Conservation (phyloP, 1,140 invertebrate species). For the Plectrocnemia conspersa region DNA sequence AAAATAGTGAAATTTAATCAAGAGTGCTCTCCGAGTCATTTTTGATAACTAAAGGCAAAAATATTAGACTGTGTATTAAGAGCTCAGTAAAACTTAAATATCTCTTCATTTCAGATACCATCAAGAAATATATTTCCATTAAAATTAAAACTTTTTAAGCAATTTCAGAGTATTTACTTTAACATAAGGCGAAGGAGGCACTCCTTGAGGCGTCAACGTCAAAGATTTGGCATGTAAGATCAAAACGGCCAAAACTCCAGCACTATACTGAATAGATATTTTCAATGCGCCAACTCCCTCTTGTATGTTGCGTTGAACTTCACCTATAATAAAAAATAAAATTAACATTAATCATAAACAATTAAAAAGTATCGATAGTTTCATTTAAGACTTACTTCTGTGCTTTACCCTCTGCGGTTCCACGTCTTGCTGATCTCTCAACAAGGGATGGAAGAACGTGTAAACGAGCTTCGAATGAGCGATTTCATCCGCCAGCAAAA, state of each 20-base stretch:
- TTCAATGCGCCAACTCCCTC: constrained; percentile 50
- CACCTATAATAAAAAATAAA: constrained; percentile 35
- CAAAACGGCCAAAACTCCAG: constrained; percentile 77
- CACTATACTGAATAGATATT: constrained; percentile 77
- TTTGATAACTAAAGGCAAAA: too few species aligned
- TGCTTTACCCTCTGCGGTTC: constrained; percentile 50
- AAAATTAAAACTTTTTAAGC: constrained; percentile 6
- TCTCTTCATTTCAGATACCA: too few species aligned
- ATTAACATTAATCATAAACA: background rate
- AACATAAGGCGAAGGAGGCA: constrained; percentile 86
- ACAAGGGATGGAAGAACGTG: constrained; percentile 94
- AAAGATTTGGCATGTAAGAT: constrained; percentile 85
- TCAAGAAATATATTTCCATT: too few species aligned
- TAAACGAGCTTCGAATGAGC: constrained; percentile 94
- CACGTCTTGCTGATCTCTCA: constrained; percentile 84
- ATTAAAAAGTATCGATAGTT: background rate
- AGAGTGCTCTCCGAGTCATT: too few species aligned
- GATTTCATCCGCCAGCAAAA: constrained; percentile 86
- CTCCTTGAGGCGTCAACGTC: constrained; percentile 64
- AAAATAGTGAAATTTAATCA: too few species aligned
- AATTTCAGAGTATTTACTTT: constrained; percentile 60
- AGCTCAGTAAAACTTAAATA: too few species aligned
- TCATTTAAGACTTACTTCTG: constrained; percentile 45
- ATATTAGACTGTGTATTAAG: too few species aligned
- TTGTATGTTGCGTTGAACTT: constrained; percentile 37